Base-by-base conservation (phyloP, 2,797 vertebrate species). In the Aulostomus chinensis region DNA sequence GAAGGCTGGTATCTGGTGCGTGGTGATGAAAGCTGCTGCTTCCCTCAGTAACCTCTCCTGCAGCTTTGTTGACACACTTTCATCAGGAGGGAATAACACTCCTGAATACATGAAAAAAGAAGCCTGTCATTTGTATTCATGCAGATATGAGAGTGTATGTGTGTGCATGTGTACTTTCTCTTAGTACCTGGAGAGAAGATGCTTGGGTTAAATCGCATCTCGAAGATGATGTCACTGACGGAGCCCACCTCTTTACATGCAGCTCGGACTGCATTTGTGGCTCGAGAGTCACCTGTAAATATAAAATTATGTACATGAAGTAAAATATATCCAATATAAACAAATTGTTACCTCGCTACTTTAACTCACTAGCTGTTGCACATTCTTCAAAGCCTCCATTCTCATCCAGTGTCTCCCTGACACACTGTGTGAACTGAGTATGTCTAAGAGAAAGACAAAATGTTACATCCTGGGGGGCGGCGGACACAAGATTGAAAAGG, bases 121-220 rank as follows among this genome's bases (percentile, higher is more conserved):
- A 20, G 10, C 7, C 3, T 18, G 18, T 47, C 20, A 60, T 20
- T 12, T 29, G 15, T 1, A 14, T 13, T 52, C 4, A n/a, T 4
- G 13, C 9, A 35, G 2, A 35, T 41, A 2, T 21, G n/a, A 15
- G 5, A 30, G 1, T 25, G 29, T 32, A 12, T 30, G 22, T 35
- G 13, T 21, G 15, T 24, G 17, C n/a, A 6, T 52, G 17, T 25
- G 12, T 12, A 2, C 4, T 37, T 31, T 49, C 12, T 52, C 20
- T 13, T 38, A 13, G 1, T 87, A 93, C 93, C 93, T 88, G 89
- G 76, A 21, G 84, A 89, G 57, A 90, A 90, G 34, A 92, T 24
- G 14, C 85, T 90, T 35, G 91, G 84, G 75, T 92, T 93, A 21
- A 94, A 91, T 21, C 91, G 90, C 86, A 94, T 92, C 74, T 94